These are phyloP conservation scores for Anseranas semipalmata DNA, from an alignment of 2,113 vertebrate genomes.

Conservation along the genomic window DNA sequence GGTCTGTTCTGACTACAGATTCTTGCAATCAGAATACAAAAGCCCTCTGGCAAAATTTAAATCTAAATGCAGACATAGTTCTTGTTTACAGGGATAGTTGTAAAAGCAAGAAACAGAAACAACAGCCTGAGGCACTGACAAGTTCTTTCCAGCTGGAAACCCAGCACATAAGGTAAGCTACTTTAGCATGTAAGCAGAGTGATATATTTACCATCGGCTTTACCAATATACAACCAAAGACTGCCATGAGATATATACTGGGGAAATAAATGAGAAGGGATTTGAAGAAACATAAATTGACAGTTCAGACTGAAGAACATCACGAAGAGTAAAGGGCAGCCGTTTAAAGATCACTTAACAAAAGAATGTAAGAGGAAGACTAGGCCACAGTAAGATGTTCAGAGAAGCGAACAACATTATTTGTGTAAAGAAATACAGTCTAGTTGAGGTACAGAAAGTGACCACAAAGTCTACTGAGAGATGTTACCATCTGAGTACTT, in stretches of 20 bases:
- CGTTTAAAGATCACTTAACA: neutral
- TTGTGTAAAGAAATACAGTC: conserved; percentile 1
- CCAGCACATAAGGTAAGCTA: neutral
- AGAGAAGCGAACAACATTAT: neutral
- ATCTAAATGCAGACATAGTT: neutral
- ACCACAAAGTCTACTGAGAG: conserved; percentile 9
- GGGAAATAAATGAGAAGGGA: neutral
- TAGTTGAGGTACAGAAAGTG: conserved; percentile 30
- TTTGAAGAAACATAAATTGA: neutral
- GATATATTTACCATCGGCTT: neutral
- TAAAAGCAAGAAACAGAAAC: conserved; percentile 41
- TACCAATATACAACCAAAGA: neutral
- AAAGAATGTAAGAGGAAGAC: neutral
- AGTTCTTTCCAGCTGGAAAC: neutral
- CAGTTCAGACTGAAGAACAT: neutral
- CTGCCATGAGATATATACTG: neutral
- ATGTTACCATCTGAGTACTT: neutral
- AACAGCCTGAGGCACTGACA: conserved; percentile 8
- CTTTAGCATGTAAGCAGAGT: neutral
- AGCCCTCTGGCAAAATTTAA: neutral
- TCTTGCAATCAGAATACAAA: neutral
- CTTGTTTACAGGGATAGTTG: conserved; percentile 2
- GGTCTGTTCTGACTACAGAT: neutral
- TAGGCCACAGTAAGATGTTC: neutral
- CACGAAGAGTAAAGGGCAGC: neutral